A percentile compares a stretch with the other conserved stretches of the same genome.
These are phyloP conservation scores for Andrena minutula DNA, from an alignment of 2,888 invertebrate species.

Conservation along the genomic window DNA sequence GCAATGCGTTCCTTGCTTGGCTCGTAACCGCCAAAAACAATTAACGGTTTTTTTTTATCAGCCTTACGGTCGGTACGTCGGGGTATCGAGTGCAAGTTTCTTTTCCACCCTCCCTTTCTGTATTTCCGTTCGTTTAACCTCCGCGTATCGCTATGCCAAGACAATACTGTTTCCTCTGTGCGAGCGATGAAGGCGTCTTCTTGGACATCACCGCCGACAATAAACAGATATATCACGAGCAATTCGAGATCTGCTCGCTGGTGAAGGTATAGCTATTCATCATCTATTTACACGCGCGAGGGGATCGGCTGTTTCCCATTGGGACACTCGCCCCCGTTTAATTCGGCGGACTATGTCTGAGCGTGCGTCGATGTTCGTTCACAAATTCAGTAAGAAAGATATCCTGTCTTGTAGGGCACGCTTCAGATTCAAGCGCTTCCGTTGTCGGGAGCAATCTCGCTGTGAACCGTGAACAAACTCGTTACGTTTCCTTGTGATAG, in stretches of 20 bases:
- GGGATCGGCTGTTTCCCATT: neutral
- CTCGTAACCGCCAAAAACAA: neutral
- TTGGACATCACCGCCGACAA: slow-evolving; percentile 77
- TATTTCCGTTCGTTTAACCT: slow-evolving; percentile 18
- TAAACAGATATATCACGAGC: slow-evolving; percentile 64
- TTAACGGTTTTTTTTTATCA: neutral
- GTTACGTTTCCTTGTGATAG: neutral
- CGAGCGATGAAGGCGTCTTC: slow-evolving; percentile 81
- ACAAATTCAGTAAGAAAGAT: slow-evolving; percentile 12
- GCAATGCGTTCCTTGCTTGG: slow-evolving; percentile 5
- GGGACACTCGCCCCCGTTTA: neutral
- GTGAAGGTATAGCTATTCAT: slow-evolving; percentile 72
- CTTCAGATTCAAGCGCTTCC: neutral
- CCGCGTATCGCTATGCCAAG: slow-evolving; percentile 68
- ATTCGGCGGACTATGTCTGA: slow-evolving; percentile 5
- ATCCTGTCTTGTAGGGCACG: neutral
- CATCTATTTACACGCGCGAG: neutral
- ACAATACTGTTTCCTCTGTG: slow-evolving; percentile 80
- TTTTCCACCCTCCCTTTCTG: neutral
- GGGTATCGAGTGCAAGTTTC: neutral
- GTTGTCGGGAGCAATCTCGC: neutral
- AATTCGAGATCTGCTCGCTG: slow-evolving; percentile 77
- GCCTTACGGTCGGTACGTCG: no score
- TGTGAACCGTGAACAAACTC: neutral
- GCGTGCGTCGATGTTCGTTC: slow-evolving; percentile 3